Evolutionary conservation across 2,113 vertebrate species (phyloP).

Genomic region (Podarcis raffonei): DNA sequence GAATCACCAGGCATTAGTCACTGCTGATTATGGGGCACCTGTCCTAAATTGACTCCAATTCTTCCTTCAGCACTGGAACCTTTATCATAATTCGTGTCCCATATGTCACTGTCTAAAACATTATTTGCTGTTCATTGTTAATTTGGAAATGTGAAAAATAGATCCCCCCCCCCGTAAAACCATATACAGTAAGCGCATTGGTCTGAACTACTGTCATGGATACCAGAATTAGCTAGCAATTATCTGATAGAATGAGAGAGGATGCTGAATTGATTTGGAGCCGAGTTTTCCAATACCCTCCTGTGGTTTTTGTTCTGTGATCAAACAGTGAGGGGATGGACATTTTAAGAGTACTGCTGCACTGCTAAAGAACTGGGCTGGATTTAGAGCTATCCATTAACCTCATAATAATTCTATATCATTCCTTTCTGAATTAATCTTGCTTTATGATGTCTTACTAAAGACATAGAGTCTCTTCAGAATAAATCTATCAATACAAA

Average conservation of each 20-base stretch:
- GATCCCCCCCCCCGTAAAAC: conserved; percentile 28
- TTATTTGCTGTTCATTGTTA: not conserved
- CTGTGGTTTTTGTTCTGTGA: conserved; percentile 65
- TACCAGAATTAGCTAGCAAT: not conserved
- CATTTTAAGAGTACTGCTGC: conserved; percentile 53
- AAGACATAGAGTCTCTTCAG: conserved; percentile 53
- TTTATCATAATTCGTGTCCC: not conserved
- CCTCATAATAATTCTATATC: conserved; percentile 28
- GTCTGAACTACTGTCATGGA: not conserved
- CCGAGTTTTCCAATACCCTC: conserved; percentile 66
- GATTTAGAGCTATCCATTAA: conserved; percentile 42
- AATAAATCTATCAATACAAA: conserved; percentile 76
- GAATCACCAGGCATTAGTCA: not conserved
- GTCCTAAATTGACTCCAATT: not conserved
- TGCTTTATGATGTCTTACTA: conserved; percentile 75
- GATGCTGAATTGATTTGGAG: conserved; percentile 46
- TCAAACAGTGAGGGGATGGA: conserved; percentile 55
- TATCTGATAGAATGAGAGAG: conserved; percentile 11
- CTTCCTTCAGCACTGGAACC: not conserved
- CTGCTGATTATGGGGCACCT: not conserved
- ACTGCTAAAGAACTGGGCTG: conserved; percentile 25
- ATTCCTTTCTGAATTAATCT: conserved; percentile 69
- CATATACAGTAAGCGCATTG: conserved; percentile 10
- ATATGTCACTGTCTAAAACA: not conserved
- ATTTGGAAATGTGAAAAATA: conserved; percentile 33